Conservation (phyloP, 2,888 invertebrate genomes). For the Agrochola macilenta region DNA sequence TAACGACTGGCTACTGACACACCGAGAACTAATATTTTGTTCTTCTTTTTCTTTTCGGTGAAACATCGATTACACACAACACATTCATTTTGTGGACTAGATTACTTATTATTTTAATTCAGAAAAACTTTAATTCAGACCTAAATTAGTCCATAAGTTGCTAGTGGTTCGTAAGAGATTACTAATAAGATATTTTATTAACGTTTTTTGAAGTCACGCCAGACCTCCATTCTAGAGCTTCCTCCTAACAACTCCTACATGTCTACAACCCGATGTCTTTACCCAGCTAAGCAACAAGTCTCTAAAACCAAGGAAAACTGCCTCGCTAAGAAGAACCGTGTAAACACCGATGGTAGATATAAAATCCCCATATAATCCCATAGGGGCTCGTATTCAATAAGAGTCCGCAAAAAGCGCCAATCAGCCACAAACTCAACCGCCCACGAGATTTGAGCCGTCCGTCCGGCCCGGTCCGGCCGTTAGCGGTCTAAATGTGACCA, state of each 20-base stretch:
- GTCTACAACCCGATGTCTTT: neutral
- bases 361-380: slow-evolving; percentile 62
- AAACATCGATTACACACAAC: neutral
- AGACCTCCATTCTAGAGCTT: neutral
- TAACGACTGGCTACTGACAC: neutral
- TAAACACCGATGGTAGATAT: slow-evolving; percentile 53
- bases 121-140: too few species aligned
- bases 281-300: slow-evolving; percentile 45
- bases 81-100: neutral
- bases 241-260: neutral
- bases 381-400: slow-evolving; percentile 72
- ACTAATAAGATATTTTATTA: neutral
- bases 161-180: too few species aligned
- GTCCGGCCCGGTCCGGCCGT: slow-evolving; percentile 39
- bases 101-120: neutral
- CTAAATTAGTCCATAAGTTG: too few species aligned
- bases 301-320: slow-evolving; percentile 29
- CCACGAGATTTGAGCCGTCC: slow-evolving; percentile 70
- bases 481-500: slow-evolving; percentile 26
- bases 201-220: neutral
- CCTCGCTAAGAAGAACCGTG: slow-evolving; percentile 27
- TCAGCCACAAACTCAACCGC: slow-evolving; percentile 70
- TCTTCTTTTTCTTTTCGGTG: neutral
- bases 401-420: slow-evolving; percentile 73
- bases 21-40: neutral